Base-by-base conservation (phyloP, 1,140 invertebrate species). In the Aphaenogaster ashmeadi region DNA sequence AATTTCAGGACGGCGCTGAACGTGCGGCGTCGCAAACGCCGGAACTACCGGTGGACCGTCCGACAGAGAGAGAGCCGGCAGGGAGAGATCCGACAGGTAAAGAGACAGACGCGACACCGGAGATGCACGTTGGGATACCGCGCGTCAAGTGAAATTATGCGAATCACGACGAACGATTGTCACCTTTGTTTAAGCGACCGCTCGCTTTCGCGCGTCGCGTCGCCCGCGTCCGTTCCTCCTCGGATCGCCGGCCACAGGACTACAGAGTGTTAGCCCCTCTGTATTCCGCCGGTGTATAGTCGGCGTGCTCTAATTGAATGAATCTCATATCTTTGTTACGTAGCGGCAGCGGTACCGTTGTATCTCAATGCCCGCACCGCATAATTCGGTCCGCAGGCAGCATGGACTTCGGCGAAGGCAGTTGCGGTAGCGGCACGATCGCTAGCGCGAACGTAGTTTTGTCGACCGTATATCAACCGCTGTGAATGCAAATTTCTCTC, bases 91-190 rank as follows among this genome's bases (percentile, higher is more conserved):
- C 52, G 54, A 74, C 36, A 44, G 56, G 54, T 60, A 78, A 60
- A 78, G 74, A 78, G 74, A 36, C 18, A 44, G 33, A 47, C 74
- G 33, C 62, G 47, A 79, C 66, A 13, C 38, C 18, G 79, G 21
- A 74, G 74, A 41, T 33, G 47, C 58, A 52, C 50, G 79, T 81
- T 74, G 69, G 80, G 41, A 74, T 83, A n/a, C 71, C 56, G 75
- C 60, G 62, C 62, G 62, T 86, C 85, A 69, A 69, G 78, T 60
- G 56, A 87, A 81, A 72, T 87, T 87, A 87, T 87, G 86, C 86
- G 86, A 84, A 72, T 83, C 86, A 87, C 86, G 86, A 87, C 47
- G 86, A 83, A 81, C 79, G 86, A 84, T 87, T 84, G 86, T 84
- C 86, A 87, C 86, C 79, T 84, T 81, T 87, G 86, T 87, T 84